Base-by-base conservation (phyloP, 2,113 vertebrate genomes). In the Plestiodon gilberti region DNA sequence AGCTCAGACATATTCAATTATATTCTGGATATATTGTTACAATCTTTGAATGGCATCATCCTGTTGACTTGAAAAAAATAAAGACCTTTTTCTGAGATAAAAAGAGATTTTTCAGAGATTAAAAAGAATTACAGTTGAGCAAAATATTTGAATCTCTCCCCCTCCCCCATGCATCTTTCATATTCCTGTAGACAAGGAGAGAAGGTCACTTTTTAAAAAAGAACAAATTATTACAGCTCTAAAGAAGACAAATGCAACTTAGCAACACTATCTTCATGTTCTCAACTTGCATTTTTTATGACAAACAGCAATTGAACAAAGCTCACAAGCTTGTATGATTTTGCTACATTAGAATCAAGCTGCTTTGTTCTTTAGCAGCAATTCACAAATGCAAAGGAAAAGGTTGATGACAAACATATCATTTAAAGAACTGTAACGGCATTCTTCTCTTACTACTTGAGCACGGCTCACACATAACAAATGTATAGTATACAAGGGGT, bases 241-340 rank as follows among this genome's bases (percentile, higher is more conserved):
- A 93, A 94, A 89, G 93, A 86, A 93, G 89, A 93, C 83, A 93
- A 94, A 93, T 82, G 92, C 93, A 94, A 57, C 91, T 91, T 93
- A 93, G 94, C 87, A 95, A 92, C 89, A 84, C 43, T 79, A 20
- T 86, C 81, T 89, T 95, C 30, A 35, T 89, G 88, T 93, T 86
- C 86, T 89, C 73, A 77, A 89, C 55, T 43, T 87, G 33, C 43
- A 57, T 88, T 92, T 93, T 93, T 90, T 77, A n/a, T 33, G 67
- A 70, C 30, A 93, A n/a, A 33, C n/a, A 93, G 83, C 85, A 84
- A 38, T 65, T 61, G 85, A 84, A 69, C 57, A 35, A 69, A 81
- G 38, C 25, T 38, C 55, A 43, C 33, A 59, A 90, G 82, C 33
- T 13, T 74, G 61, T 35, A 25, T 40, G 83, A 23, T 89, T 92